A percentile compares a stretch with the other conserved stretches of the same genome.
Evolutionary conservation across 2,888 invertebrate species (phyloP).

Genomic region (Dyspetes luteomarginatus): DNA sequence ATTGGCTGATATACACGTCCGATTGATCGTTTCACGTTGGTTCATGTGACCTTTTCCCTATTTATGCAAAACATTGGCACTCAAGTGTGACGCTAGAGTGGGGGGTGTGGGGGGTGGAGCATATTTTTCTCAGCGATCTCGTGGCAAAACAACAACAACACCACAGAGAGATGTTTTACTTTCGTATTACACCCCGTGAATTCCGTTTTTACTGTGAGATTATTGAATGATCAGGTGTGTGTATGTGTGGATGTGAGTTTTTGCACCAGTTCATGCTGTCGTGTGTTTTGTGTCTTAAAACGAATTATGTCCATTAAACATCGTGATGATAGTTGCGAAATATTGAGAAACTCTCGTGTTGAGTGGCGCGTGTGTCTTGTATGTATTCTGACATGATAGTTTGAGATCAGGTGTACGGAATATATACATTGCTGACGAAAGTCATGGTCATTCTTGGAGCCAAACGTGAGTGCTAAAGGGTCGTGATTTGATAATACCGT

Average conservation of each 20-base stretch:
- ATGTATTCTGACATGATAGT: conserved; percentile 17
- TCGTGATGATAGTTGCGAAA: conserved; percentile 19
- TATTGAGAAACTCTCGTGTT: conserved; percentile 25
- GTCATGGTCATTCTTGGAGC: conserved; percentile 75
- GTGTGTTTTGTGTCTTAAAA: not conserved
- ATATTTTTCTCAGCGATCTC: conserved; percentile 75
- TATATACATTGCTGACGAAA: conserved; percentile 74
- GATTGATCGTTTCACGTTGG: conserved; percentile 74
- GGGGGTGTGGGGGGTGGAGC: conserved; percentile 45
- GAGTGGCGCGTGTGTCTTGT: not conserved
- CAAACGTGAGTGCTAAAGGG: conserved; percentile 68
- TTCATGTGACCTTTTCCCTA: conserved; percentile 79
- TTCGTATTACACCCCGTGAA: conserved; percentile 46
- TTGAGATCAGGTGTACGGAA: conserved; percentile 60
- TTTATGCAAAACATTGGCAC: conserved; percentile 76
- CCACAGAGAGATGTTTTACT: no score
- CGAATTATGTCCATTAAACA: conserved; percentile 23
- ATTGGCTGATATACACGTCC: conserved; percentile 70
- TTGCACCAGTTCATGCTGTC: conserved; percentile 14
- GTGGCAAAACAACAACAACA: conserved; percentile 80
- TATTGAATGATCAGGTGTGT: conserved; percentile 23
- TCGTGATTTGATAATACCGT: conserved; percentile 68
- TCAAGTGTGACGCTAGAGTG: no score
- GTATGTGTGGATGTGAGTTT: no score
- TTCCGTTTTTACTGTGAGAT: not conserved